Evolutionary conservation across 2,797 vertebrate genomes (phyloP), one percentile per base, ranked within the genome.

Genomic region (Allobates femoralis): DNA sequence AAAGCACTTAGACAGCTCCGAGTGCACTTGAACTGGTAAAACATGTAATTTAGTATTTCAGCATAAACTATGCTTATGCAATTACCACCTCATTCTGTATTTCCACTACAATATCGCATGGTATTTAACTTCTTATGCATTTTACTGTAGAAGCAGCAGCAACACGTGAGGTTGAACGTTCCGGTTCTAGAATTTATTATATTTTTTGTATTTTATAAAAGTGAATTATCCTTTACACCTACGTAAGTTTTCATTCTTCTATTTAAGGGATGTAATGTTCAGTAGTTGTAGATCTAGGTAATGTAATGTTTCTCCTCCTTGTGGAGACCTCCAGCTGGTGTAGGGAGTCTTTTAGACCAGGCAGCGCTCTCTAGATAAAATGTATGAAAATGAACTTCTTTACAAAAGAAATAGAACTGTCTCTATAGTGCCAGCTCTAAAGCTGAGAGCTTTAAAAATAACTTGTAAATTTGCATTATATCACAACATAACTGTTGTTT

Each of bases 41-140:
- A 60, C 77, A 79, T 62, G 58, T 82, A 55, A 82, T 82, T 71
- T 56, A 37, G 30, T 51, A 37, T 82, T 82, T 53, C 51, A 71
- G 30, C 28, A 16, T 53, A 82, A 82, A 71, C 51, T 69, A 66
- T 50, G 19, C 32, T 56, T 82, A 55, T 82, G 50, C 30, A 82
- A 82, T 82, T 82, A 69, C n/a, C 15, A 5, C 51, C 23, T 34
- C 56, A 15, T 18, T 34, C 28, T 71, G 62, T 71, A 71, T 69
- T 82, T 82, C 26, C 50, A 6, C 64, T 60, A 82, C 64, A 82
- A 82, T 53, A 55, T 46, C 26, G 21, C 66, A 55, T 19, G 23
- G 41, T 34, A 12, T 23, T 69, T 55, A 37, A 53, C 11, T 71
- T 82, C 34, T 56, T 14, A 30, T 46, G 18, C 16, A 41, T 71